Conservation (phyloP, 2,797 vertebrate species). For the Oreonectes daqikongensis region DNA sequence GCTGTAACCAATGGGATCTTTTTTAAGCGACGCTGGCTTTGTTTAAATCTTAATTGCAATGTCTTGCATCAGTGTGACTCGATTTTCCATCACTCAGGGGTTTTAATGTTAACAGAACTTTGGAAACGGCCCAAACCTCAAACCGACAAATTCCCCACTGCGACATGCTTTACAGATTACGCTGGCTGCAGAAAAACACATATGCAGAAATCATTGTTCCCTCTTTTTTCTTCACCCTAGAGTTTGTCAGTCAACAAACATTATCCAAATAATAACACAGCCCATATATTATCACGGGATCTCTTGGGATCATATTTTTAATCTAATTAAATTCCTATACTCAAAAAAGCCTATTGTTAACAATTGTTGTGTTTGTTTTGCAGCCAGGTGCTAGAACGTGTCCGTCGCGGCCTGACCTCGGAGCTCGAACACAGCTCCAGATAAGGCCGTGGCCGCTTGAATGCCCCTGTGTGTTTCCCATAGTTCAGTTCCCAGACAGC, state of each 20-base stretch:
- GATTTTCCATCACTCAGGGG: neutral
- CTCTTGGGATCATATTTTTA: neutral
- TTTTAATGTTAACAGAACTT: conserved; percentile 37
- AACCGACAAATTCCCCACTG: neutral
- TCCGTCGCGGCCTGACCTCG: neutral
- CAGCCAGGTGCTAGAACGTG: conserved; percentile 9
- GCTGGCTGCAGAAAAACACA: neutral
- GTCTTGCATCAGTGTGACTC: conserved; percentile 24
- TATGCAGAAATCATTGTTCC: neutral
- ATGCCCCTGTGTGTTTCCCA: conserved; percentile 30
- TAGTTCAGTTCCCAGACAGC: conserved; percentile 36
- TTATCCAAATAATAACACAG: no score
- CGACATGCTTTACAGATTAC: conserved; percentile 29
- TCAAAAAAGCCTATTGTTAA: neutral
- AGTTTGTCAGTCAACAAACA: neutral
- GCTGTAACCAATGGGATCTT: neutral
- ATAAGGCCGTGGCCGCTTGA: conserved; percentile 23
- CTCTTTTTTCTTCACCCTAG: neutral
- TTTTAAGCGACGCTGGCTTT: conserved; percentile 4
- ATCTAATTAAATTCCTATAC: neutral
- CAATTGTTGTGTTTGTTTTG: conserved; percentile 23
- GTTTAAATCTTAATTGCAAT: conserved; percentile 21
- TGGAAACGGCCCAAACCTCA: conserved; percentile 19
- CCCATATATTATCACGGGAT: neutral
- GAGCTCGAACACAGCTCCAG: conserved; percentile 37